phyloP scores from a whole-genome alignment of 1,140 invertebrate species.

The Orius insidiosus region DNA sequence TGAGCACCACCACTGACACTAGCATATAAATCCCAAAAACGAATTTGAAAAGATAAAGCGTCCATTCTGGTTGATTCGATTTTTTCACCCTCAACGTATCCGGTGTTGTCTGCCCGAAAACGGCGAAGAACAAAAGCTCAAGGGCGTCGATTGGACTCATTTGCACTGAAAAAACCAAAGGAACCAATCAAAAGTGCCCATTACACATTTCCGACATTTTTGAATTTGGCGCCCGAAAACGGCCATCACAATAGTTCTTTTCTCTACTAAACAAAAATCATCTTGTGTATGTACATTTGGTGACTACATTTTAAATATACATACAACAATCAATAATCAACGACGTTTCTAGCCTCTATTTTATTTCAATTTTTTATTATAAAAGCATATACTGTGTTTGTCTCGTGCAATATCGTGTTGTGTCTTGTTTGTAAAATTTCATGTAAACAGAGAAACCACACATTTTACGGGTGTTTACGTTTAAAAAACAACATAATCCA shows the following conservation, averaged over 20 bases:
- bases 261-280: neutral
- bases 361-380: neutral
- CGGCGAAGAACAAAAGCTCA: constrained; percentile 95
- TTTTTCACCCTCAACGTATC: constrained; percentile 44
- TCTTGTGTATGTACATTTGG: neutral
- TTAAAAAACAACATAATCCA: no score
- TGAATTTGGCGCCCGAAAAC: no score
- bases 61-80: constrained; percentile 48
- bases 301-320: neutral
- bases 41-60: constrained; percentile 61
- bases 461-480: no score
- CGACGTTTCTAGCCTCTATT: neutral
- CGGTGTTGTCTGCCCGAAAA: constrained; percentile 92
- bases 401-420: no score
- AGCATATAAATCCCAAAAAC: constrained; percentile 89
- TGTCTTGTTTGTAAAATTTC: no score
- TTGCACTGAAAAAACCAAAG: constrained; percentile 49
- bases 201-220: no score
- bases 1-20: constrained; percentile 94
- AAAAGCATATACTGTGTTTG: neutral
- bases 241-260: neutral
- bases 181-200: neutral
- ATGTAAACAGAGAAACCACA: no score
- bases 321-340: neutral
- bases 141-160: constrained; percentile 80